Evolutionary conservation across 2,113 vertebrate species (phyloP).

Genomic region (Galemys pyrenaicus): DNA sequence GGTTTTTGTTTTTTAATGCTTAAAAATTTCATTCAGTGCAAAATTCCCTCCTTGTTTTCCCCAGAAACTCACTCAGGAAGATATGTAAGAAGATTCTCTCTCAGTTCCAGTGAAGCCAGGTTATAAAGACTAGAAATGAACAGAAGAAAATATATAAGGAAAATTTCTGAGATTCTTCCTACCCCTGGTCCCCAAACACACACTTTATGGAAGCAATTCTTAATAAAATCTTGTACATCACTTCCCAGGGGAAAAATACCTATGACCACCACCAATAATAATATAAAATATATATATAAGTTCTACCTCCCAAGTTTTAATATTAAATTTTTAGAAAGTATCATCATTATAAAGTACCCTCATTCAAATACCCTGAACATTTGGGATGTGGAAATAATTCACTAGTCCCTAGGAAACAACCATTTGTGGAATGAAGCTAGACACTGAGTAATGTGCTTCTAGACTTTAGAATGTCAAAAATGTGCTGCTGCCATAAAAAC

Average conservation of each 20-base stretch:
- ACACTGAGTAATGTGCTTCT: not conserved
- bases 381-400: not conserved
- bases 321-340: not conserved
- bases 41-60: not conserved
- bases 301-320: not conserved
- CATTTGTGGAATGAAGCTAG: not conserved
- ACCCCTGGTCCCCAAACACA: not conserved
- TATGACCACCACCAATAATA: not conserved
- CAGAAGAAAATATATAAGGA: conserved; percentile 46
- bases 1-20: not conserved
- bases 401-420: not conserved
- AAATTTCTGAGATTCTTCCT: conserved; percentile 14
- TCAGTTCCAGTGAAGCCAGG: conserved; percentile 96
- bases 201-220: not conserved
- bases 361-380: not conserved
- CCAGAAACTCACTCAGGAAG: conserved; percentile 95
- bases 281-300: not conserved
- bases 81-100: conserved; percentile 97
- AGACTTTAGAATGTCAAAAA: conserved; percentile 32
- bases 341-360: not conserved
- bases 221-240: not conserved
- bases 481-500: not conserved
- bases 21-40: not conserved
- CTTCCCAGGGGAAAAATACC: not conserved
- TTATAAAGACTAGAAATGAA: conserved; percentile 92